Percentiles rank a stretch among this genome's conserved stretches.
Conservation (phyloP, 2,113 vertebrate species). For the Myanophis thanlyinensis region DNA sequence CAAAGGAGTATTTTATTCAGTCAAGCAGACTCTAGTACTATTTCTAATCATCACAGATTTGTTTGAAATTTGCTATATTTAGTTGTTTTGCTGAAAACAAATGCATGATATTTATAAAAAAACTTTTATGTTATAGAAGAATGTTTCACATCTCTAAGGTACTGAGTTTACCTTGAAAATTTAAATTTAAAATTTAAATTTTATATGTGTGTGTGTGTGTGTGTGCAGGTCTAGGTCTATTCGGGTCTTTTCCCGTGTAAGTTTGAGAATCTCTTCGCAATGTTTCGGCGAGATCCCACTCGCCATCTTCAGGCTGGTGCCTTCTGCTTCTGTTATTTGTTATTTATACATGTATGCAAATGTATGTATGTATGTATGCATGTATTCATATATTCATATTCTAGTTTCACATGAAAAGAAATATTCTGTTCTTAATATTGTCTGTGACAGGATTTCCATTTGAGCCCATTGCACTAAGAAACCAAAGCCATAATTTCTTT, state of each 20-base stretch:
- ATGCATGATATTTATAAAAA: background rate
- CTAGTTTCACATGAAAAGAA: background rate
- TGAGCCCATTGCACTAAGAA: background rate
- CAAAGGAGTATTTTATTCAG: constrained; percentile 16
- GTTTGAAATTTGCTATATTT: background rate
- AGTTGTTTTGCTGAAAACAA: background rate
- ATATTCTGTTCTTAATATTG: background rate
- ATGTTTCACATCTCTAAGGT: background rate
- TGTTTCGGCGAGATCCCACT: too few species aligned
- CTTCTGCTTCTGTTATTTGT: too few species aligned
- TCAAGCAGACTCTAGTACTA: background rate
- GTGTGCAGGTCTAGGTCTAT: too few species aligned
- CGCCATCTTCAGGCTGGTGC: too few species aligned
- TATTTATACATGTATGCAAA: too few species aligned
- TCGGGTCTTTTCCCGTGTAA: too few species aligned
- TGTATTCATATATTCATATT: background rate
- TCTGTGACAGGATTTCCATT: background rate
- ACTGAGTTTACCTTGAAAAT: too few species aligned
- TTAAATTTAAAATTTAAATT: too few species aligned
- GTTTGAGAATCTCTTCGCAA: too few species aligned
- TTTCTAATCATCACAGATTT: background rate
- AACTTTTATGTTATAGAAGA: background rate
- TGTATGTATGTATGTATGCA: too few species aligned
- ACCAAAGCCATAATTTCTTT: background rate
- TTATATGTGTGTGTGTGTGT: too few species aligned